These are phyloP conservation scores for Diorhabda carinulata DNA, from an alignment of 1,140 invertebrate species.

Conservation along the genomic window DNA sequence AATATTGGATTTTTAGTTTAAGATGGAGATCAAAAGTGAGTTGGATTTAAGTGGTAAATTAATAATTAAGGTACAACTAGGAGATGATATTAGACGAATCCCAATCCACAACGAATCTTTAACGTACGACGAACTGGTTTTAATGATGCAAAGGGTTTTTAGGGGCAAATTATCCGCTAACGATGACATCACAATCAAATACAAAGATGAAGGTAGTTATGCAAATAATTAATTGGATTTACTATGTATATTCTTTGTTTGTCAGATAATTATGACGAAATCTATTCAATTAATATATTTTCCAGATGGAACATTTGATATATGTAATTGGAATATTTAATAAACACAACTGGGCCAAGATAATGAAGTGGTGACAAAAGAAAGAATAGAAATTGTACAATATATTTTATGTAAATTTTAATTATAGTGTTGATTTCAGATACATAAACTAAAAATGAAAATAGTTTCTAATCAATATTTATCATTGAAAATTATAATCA, in stretches of 20 bases:
- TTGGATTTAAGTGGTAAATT: slow-evolving; percentile 47
- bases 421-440: no score
- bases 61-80: slow-evolving; percentile 61
- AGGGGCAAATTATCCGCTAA: slow-evolving; percentile 59
- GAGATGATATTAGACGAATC: slow-evolving; percentile 68
- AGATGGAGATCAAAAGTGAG: slow-evolving; percentile 45
- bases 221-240: slow-evolving; percentile 12
- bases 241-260: slow-evolving; percentile 14
- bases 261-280: neutral
- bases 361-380: no score
- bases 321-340: neutral
- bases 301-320: slow-evolving; percentile 3
- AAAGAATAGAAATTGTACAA: no score
- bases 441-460: no score
- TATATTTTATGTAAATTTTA: no score
- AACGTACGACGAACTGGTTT: slow-evolving; percentile 71
- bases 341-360: no score
- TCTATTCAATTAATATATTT: slow-evolving; percentile 8
- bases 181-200: slow-evolving; percentile 72
- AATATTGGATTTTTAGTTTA: slow-evolving; percentile 19
- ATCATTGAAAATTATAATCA: no score
- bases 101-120: slow-evolving; percentile 76
- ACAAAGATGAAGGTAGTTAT: slow-evolving; percentile 67
- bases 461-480: no score
- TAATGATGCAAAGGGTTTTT: slow-evolving; percentile 77